Conservation (phyloP, 2,797 vertebrate genomes). For the Cheirogaleus major region DNA sequence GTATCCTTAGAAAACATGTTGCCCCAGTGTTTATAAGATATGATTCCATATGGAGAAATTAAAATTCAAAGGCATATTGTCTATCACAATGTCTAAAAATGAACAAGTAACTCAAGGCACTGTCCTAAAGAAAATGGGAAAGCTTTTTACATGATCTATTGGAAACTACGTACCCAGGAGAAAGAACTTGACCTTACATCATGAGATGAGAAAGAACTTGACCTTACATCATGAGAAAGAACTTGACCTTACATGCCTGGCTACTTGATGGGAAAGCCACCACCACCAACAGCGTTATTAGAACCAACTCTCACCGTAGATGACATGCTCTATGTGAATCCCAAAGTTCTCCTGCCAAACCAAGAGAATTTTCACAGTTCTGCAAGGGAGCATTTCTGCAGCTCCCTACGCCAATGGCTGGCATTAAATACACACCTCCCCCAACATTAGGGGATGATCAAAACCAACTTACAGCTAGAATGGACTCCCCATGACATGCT, state of each 20-base stretch:
- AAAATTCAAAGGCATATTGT: neutral
- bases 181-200: neutral
- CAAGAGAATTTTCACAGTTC: neutral
- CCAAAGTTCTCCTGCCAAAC: constrained; percentile 22
- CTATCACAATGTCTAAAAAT: neutral
- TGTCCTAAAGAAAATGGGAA: neutral
- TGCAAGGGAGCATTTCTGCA: neutral
- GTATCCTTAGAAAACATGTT: neutral
- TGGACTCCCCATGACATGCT: neutral
- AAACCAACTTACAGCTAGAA: neutral
- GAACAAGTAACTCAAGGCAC: neutral
- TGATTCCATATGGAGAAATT: neutral
- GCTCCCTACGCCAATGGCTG: neutral
- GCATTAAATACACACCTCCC: neutral
- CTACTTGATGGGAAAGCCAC: neutral
- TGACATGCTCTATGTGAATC: neutral
- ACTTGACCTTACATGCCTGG: neutral
- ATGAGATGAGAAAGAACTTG: too few relatives aligned
- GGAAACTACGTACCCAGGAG: neutral
- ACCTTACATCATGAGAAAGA: too few relatives aligned
- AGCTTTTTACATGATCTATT: neutral
- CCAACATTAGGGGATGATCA: neutral
- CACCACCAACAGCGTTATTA: neutral
- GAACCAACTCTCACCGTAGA: neutral
- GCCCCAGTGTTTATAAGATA: constrained; percentile 21